Percentiles rank a stretch among this genome's conserved stretches.
Evolutionary conservation across 1,140 invertebrate genomes (phyloP).

Genomic region (Zaprionus nigranus): DNA sequence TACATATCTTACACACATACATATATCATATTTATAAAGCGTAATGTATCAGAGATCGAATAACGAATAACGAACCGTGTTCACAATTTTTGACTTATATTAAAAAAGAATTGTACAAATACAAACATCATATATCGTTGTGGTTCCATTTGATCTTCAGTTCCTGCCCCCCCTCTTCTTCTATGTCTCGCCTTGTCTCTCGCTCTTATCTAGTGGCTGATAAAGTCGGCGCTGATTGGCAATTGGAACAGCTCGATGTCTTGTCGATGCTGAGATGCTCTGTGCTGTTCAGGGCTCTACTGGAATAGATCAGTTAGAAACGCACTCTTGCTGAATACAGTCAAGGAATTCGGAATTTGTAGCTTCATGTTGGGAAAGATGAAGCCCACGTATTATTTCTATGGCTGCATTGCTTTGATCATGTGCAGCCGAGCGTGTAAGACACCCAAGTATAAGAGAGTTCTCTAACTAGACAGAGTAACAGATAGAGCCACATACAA

Average conservation of each 20-base stretch:
- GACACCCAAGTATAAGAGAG: background rate
- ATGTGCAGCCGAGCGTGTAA: constrained; percentile 11
- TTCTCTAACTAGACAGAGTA: too few relatives aligned
- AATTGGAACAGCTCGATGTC: constrained; percentile 2
- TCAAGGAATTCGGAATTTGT: background rate
- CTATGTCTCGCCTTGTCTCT: background rate
- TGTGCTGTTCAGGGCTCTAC: background rate
- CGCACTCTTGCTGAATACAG: background rate
- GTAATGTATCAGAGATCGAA: background rate
- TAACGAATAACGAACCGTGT: background rate
- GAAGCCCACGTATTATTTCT: background rate
- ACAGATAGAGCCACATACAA: too few relatives aligned
- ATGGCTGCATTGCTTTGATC: background rate
- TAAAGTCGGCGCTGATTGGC: constrained; percentile 19
- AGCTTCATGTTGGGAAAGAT: background rate
- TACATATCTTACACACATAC: constrained; percentile 7
- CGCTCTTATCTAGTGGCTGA: background rate
- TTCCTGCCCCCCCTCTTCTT: background rate
- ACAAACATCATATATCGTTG: background rate
- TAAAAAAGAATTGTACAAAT: constrained; percentile 32
- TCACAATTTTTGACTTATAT: background rate
- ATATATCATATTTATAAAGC: constrained; percentile 6
- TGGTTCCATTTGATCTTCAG: background rate
- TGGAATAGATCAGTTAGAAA: background rate
- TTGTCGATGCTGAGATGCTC: background rate